These are phyloP conservation scores for Thaleichthys pacificus DNA, from an alignment of 2,797 vertebrate species.

Conservation along the genomic window DNA sequence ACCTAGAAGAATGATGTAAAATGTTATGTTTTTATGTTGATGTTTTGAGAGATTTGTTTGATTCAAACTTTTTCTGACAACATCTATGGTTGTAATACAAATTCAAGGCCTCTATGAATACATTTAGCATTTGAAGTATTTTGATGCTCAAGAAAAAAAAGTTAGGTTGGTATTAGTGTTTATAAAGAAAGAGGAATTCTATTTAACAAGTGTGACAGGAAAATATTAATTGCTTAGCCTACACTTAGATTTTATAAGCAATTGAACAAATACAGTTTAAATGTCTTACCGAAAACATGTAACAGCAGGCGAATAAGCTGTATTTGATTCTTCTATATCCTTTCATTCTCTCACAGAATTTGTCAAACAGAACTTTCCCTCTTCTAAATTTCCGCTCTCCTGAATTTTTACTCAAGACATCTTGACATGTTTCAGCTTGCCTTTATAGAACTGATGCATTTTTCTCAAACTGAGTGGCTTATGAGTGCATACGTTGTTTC, in stretches of 20 bases:
- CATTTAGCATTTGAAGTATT: no score
- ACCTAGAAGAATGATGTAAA: conserved; percentile 60
- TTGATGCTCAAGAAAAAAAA: no score
- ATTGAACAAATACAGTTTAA: background rate
- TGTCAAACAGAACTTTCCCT: no score
- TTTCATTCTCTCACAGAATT: conserved; percentile 55
- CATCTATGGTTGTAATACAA: no score
- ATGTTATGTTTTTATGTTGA: background rate
- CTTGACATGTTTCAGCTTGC: background rate
- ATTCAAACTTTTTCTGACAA: background rate
- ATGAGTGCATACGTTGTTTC: no score
- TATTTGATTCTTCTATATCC: conserved; percentile 71
- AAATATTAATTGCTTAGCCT: background rate
- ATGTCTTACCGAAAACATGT: conserved; percentile 76
- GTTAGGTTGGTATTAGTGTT: no score
- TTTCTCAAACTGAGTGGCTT: background rate
- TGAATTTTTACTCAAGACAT: background rate
- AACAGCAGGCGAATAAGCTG: conserved; percentile 75
- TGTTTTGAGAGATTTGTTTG: background rate
- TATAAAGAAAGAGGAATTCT: background rate
- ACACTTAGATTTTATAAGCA: background rate
- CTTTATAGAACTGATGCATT: background rate
- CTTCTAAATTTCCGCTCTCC: background rate
- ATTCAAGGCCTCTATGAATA: no score
- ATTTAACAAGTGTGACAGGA: background rate